Percentiles rank a stretch among this genome's conserved stretches.
Evolutionary conservation across 1,140 invertebrate genomes (phyloP).

Genomic region (Halyomorpha halys): DNA sequence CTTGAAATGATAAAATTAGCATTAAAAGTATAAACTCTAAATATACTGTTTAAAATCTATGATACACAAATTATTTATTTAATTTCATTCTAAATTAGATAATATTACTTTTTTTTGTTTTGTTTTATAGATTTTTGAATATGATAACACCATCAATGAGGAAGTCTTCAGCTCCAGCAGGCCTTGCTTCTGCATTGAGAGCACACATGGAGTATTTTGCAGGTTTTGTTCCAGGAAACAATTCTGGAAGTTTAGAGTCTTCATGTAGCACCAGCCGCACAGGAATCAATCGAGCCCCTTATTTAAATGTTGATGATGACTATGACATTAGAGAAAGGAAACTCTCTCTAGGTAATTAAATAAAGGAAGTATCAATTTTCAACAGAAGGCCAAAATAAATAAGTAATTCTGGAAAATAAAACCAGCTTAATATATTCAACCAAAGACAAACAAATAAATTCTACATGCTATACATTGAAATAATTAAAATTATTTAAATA

Average conservation of each 20-base stretch:
- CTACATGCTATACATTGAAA: too few relatives aligned
- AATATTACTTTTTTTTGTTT: too few relatives aligned
- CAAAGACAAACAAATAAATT: too few relatives aligned
- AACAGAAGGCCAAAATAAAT: background rate
- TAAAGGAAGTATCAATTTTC: conserved; percentile 5
- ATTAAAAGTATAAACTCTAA: too few relatives aligned
- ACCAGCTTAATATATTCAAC: too few relatives aligned
- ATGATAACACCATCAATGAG: conserved; percentile 40
- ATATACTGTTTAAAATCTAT: too few relatives aligned
- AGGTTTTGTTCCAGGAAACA: conserved; percentile 43
- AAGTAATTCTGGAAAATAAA: too few relatives aligned
- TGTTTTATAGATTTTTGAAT: conserved; percentile 36
- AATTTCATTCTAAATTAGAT: too few relatives aligned
- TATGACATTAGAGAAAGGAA: conserved; percentile 12
- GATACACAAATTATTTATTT: too few relatives aligned
- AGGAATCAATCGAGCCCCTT: conserved; percentile 34
- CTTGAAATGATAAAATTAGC: too few relatives aligned
- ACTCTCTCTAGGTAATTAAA: conserved; percentile 21
- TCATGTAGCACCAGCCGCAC: conserved; percentile 42
- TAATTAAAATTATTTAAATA: too few relatives aligned
- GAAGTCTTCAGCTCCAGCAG: conserved; percentile 41
- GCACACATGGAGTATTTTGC: conserved; percentile 60
- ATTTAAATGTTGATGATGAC: conserved; percentile 17
- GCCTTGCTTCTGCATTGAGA: conserved; percentile 54
- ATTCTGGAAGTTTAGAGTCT: conserved; percentile 31